phyloP scores from a whole-genome alignment of 1,140 invertebrate genomes.

The Solenopsis fugax region DNA sequence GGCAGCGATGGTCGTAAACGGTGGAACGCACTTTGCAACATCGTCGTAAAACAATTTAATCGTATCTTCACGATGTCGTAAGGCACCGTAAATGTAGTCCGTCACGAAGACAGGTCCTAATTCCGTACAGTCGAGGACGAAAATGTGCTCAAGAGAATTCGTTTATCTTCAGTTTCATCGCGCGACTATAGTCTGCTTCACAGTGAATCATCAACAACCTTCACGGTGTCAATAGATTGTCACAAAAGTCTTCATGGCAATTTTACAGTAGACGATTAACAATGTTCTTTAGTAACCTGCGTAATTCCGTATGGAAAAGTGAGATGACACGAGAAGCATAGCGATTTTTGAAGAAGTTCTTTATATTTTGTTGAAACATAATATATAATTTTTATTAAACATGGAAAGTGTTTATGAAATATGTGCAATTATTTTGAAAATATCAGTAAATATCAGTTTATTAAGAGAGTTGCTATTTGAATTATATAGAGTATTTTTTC shows the following conservation, averaged over 20 bases:
- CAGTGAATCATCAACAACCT: neutral
- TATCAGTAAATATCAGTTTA: neutral
- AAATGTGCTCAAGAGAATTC: neutral
- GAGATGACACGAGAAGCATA: neutral
- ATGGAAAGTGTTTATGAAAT: neutral
- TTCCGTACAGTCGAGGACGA: conserved; percentile 29
- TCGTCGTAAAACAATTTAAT: conserved; percentile 58
- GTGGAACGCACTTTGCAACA: conserved; percentile 49
- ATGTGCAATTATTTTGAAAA: neutral
- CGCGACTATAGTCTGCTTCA: neutral
- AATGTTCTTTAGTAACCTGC: neutral
- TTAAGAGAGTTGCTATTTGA: too few relatives aligned
- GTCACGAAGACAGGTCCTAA: conserved; percentile 28
- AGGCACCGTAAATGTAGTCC: conserved; percentile 34
- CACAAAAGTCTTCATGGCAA: neutral
- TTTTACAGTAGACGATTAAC: neutral
- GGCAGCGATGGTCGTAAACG: conserved; percentile 55
- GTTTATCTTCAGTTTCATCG: neutral
- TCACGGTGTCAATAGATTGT: neutral
- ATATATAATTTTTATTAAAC: neutral
- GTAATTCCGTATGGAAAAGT: neutral
- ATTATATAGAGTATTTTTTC: too few relatives aligned
- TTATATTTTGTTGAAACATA: conserved; percentile 1
- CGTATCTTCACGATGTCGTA: conserved; percentile 41
- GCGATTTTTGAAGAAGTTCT: neutral